Evolutionary conservation across 2,113 vertebrate genomes (phyloP).

Genomic region (Pao palembangensis): DNA sequence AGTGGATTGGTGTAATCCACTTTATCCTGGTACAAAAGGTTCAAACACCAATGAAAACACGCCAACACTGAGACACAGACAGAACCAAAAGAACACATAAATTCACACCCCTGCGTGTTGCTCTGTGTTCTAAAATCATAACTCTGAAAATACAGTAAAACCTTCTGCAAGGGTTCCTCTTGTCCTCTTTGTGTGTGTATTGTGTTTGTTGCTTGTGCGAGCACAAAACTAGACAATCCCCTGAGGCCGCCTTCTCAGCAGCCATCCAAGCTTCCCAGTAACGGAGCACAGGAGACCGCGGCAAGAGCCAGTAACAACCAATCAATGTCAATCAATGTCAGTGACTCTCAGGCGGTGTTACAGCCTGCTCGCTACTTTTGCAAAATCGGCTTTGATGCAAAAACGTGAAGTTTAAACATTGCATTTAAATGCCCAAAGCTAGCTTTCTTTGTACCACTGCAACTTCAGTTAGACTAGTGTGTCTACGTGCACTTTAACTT

Average conservation of each 20-base stretch:
- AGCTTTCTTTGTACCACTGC: too few relatives aligned
- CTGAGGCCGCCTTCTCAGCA: conserved; percentile 39
- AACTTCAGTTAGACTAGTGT: too few relatives aligned
- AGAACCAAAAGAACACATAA: not conserved
- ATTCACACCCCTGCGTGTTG: not conserved
- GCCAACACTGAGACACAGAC: conserved; percentile 3
- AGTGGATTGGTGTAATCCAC: conserved; percentile 58
- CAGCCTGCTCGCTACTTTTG: too few relatives aligned
- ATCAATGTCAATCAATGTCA: conserved; percentile 59
- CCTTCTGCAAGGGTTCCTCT: not conserved
- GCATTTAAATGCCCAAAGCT: too few relatives aligned
- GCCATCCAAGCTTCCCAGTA: conserved; percentile 53
- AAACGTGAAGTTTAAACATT: too few relatives aligned
- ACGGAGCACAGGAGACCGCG: conserved; percentile 44
- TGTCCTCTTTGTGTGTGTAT: conserved; percentile 2
- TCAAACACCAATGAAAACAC: conserved; percentile 39
- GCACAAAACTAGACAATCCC: conserved; percentile 36
- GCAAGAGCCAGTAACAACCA: conserved; percentile 44
- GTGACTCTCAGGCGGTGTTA: too few relatives aligned
- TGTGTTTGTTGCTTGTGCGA: conserved; percentile 4
- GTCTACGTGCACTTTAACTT: too few relatives aligned
- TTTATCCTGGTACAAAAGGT: conserved; percentile 48
- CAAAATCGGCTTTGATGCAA: too few relatives aligned
- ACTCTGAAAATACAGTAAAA: not conserved
- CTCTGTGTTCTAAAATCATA: not conserved